A percentile compares a stretch with the other conserved stretches of the same genome.
Conservation (phyloP, 2,113 vertebrate species). For the Thalassarche chlororhynchos region DNA sequence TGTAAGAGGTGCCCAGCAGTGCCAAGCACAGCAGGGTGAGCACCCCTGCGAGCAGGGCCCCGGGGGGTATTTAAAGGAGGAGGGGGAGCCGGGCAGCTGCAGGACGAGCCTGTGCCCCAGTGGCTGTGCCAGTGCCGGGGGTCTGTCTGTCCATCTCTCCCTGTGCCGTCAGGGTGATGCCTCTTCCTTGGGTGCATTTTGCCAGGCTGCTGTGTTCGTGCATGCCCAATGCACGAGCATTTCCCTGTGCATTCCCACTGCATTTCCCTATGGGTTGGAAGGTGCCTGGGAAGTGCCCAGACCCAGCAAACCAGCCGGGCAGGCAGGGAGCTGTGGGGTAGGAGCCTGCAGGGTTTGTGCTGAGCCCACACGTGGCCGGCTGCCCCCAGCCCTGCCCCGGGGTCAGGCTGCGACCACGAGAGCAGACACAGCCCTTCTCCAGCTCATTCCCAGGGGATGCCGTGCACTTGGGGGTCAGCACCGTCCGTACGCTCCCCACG, state of each 20-base stretch:
- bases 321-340: not conserved
- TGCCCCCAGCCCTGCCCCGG: not conserved
- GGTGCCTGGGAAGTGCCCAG: not conserved
- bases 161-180: not conserved
- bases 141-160: not conserved
- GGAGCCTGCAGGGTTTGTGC: not conserved
- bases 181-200: not conserved
- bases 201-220: not conserved
- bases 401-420: not conserved
- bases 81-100: not conserved
- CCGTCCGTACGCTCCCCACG: fast-evolving
- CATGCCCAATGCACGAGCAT: not conserved
- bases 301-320: not conserved
- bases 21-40: not conserved
- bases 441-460: not conserved
- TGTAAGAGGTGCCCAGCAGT: not conserved
- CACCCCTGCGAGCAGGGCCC: not conserved
- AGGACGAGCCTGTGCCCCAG: not conserved
- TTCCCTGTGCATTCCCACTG: no score
- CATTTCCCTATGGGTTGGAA: not conserved
- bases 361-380: not conserved
- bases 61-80: not conserved
- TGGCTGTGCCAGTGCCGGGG: not conserved
- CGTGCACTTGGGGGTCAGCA: fast-evolving
- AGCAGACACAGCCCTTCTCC: not conserved